These are phyloP conservation scores for Caenorhabditis sp. DNA, from an alignment of 2,888 invertebrate genomes.

Conservation along the genomic window DNA sequence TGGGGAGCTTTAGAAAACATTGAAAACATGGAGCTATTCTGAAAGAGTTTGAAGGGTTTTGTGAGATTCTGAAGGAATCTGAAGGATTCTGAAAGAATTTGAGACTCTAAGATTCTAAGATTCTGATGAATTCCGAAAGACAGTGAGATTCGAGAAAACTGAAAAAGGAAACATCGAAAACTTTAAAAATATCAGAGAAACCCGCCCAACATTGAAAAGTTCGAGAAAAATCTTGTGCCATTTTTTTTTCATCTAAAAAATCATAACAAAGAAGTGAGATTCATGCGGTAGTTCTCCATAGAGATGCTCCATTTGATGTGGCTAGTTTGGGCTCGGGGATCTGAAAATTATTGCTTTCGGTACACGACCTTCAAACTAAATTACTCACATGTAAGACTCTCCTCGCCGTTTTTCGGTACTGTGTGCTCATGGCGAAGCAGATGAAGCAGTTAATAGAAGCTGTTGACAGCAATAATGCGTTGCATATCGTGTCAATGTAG, in stretches of 20 bases:
- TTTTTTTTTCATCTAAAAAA: neutral
- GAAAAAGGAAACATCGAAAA: too few relatives aligned
- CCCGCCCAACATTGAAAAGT: too few relatives aligned
- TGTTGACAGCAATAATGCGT: neutral
- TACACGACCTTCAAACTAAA: neutral
- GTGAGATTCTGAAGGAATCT: too few relatives aligned
- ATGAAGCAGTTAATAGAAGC: conserved; percentile 20
- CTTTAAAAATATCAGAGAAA: too few relatives aligned
- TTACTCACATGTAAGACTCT: neutral
- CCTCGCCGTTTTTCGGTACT: conserved; percentile 24
- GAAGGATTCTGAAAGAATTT: too few relatives aligned
- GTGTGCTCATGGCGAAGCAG: conserved; percentile 14
- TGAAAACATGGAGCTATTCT: too few relatives aligned
- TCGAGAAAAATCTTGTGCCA: neutral
- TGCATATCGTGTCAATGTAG: conserved; percentile 6
- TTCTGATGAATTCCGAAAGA: too few relatives aligned
- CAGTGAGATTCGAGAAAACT: too few relatives aligned
- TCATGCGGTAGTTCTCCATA: neutral
- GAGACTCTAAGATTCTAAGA: too few relatives aligned
- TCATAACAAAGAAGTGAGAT: neutral
- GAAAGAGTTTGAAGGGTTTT: too few relatives aligned
- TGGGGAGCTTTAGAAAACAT: too few relatives aligned
- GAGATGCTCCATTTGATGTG: neutral
- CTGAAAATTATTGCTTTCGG: neutral
- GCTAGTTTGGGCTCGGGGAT: neutral